Evolutionary conservation across 2,888 invertebrate species (phyloP).

Genomic region (Thalpophila matura): DNA sequence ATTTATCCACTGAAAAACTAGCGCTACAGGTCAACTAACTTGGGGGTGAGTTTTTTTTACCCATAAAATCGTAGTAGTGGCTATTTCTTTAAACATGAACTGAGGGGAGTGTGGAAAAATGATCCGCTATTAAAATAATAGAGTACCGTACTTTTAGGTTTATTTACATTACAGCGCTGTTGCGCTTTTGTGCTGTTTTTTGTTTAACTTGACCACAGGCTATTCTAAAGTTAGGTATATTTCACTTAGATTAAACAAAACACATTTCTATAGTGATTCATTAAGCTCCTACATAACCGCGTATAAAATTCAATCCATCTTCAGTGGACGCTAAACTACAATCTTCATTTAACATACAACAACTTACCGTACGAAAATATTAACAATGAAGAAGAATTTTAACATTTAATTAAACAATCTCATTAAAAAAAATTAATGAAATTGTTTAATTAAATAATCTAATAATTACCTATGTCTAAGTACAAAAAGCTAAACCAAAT

Average conservation of each 20-base stretch:
- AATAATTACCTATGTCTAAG: too few relatives aligned
- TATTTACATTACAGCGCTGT: constrained; percentile 52
- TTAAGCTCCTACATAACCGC: too few relatives aligned
- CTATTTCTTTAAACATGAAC: constrained; percentile 65
- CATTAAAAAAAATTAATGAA: too few relatives aligned
- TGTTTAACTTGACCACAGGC: neutral
- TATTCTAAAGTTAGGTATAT: neutral
- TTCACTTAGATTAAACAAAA: too few relatives aligned
- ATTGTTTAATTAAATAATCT: too few relatives aligned
- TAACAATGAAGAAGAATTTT: too few relatives aligned
- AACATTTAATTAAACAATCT: too few relatives aligned
- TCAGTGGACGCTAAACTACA: too few relatives aligned
- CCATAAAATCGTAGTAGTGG: constrained; percentile 58
- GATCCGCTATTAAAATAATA: constrained; percentile 64
- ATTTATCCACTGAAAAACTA: constrained; percentile 60
- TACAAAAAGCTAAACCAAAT: neutral
- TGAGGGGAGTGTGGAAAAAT: constrained; percentile 59
- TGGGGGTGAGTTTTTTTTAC: constrained; percentile 54
- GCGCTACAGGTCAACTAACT: constrained; percentile 60
- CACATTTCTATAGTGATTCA: too few relatives aligned
- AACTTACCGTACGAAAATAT: too few relatives aligned
- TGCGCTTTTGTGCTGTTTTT: constrained; percentile 22
- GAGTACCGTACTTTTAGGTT: constrained; percentile 56
- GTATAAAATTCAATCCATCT: too few relatives aligned
- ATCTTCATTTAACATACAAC: too few relatives aligned